A percentile compares a stretch with the other conserved stretches of the same genome.
phyloP scores from a whole-genome alignment of 2,113 vertebrate genomes.

The Columba janthina region DNA sequence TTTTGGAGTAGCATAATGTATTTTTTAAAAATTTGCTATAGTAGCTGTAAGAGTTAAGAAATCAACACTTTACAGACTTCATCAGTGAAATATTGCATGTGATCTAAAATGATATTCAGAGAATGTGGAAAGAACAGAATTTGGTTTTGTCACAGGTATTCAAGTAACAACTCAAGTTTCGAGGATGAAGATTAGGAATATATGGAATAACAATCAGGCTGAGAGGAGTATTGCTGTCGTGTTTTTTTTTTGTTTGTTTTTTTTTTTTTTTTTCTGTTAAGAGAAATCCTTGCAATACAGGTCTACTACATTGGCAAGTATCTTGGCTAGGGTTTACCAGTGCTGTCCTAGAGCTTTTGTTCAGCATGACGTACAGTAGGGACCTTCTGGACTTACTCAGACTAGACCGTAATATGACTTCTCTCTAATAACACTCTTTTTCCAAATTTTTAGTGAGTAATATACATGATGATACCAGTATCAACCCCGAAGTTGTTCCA shows the following conservation, averaged over 20 bases:
- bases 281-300: not conserved
- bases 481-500: not conserved
- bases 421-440: not conserved
- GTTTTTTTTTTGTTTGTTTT: too few relatives aligned
- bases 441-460: not conserved
- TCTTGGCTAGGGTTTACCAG: not conserved
- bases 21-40: not conserved
- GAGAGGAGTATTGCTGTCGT: fast-evolving
- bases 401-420: not conserved
- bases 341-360: not conserved
- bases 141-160: not conserved
- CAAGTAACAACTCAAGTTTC: not conserved
- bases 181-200: not conserved
- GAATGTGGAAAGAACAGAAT: not conserved
- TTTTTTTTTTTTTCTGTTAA: not conserved
- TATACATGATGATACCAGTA: not conserved
- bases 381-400: not conserved
- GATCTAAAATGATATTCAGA: not conserved
- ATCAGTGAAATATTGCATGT: not conserved
- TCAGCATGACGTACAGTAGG: not conserved
- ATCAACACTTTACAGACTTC: not conserved
- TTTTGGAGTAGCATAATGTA: not conserved
- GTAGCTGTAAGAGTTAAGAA: not conserved
- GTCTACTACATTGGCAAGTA: not conserved
- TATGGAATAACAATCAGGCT: not conserved